Percentiles rank a stretch among this genome's conserved stretches.
phyloP scores from a whole-genome alignment of 2,113 vertebrate species.

The Cisticola juncidis region DNA sequence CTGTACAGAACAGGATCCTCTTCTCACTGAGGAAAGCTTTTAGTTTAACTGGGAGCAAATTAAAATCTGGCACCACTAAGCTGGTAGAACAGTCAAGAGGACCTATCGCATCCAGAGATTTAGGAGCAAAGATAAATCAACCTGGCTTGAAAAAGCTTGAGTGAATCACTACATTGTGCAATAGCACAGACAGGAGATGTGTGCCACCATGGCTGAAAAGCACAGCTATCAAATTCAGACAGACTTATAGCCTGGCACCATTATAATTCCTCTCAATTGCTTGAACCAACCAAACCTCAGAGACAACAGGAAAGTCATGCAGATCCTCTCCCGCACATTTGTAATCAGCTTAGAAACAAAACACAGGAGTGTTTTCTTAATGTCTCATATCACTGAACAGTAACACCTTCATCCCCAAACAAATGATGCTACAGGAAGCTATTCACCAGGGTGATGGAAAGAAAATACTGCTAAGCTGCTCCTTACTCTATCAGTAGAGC shows the following conservation, averaged over 20 bases:
- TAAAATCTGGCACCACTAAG: neutral
- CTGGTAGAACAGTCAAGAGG: neutral
- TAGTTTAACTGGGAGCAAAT: neutral
- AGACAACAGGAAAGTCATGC: neutral
- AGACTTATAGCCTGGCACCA: neutral
- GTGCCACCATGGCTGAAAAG: neutral
- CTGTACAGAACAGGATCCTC: neutral
- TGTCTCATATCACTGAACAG: accelerated
- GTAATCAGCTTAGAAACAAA: neutral
- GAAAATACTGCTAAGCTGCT: neutral
- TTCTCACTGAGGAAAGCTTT: neutral
- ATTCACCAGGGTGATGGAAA: neutral
- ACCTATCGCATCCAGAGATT: neutral
- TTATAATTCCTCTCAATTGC: neutral
- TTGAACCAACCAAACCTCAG: neutral
- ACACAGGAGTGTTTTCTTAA: neutral
- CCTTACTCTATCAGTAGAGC: neutral
- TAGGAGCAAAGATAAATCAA: neutral
- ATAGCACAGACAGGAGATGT: neutral
- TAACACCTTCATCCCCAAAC: neutral
- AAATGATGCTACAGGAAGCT: neutral
- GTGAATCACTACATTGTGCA: neutral
- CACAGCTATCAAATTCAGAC: neutral
- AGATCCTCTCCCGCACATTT: neutral
- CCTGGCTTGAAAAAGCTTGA: neutral